Evolutionary conservation across 2,888 invertebrate species (phyloP).

Genomic region (Notodonta dromedarius): DNA sequence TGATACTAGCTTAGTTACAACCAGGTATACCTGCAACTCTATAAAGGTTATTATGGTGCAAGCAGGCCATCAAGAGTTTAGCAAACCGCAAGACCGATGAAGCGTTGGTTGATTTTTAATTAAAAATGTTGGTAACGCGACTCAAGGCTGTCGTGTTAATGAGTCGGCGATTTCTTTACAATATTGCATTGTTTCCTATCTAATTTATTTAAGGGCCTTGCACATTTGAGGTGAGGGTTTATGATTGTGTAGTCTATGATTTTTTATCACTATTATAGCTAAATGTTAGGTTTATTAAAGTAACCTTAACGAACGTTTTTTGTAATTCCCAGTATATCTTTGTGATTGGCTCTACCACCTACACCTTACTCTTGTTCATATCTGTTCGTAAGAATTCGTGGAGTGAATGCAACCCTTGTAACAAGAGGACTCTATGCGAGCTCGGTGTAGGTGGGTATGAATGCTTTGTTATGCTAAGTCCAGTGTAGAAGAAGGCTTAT

Average conservation of each 20-base stretch:
- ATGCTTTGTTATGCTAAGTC: constrained; percentile 39
- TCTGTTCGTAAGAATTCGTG: too few species aligned
- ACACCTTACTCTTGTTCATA: too few species aligned
- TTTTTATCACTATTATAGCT: neutral
- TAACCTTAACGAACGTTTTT: too few species aligned
- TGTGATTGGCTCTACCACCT: too few species aligned
- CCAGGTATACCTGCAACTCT: too few species aligned
- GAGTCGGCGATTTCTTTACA: constrained; percentile 69
- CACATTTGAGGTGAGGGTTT: constrained; percentile 32
- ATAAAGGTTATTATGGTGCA: constrained; percentile 14
- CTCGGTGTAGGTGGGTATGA: neutral
- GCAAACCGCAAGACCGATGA: constrained; percentile 68
- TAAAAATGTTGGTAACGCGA: constrained; percentile 71
- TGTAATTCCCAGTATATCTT: too few species aligned
- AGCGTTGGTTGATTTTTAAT: constrained; percentile 75
- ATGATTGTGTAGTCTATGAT: neutral
- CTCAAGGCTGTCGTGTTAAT: constrained; percentile 74
- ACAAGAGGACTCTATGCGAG: neutral
- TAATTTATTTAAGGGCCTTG: constrained; percentile 43
- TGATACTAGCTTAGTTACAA: too few species aligned
- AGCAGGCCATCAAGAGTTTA: constrained; percentile 62
- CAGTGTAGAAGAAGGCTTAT: constrained; percentile 41
- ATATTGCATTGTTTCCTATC: constrained; percentile 55
- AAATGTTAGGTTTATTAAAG: too few species aligned
- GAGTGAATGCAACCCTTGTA: neutral